These are phyloP conservation scores for Paedocypris micromegethes DNA, from an alignment of 2,797 vertebrate genomes.

Conservation along the genomic window DNA sequence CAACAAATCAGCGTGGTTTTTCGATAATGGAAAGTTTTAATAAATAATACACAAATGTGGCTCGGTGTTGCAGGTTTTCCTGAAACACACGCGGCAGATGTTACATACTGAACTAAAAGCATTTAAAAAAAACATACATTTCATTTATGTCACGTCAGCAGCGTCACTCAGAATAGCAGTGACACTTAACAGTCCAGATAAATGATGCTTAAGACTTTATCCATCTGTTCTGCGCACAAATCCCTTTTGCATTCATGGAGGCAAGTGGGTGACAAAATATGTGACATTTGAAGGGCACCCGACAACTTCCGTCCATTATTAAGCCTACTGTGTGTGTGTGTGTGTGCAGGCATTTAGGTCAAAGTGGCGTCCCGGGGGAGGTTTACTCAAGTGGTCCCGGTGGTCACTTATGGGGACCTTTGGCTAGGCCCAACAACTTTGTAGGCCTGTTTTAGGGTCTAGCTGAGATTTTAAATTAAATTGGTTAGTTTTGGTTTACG, in stretches of 20 bases:
- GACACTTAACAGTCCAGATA: constrained; percentile 21
- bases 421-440: too few relatives aligned
- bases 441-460: too few relatives aligned
- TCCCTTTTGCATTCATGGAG: constrained; percentile 21
- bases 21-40: constrained; percentile 17
- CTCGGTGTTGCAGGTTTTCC: constrained; percentile 7
- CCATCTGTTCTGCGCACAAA: constrained; percentile 15
- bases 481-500: too few relatives aligned
- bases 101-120: constrained; percentile 7
- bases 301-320: constrained; percentile 2
- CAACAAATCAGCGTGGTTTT: constrained; percentile 4
- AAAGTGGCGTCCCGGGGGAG: too few relatives aligned
- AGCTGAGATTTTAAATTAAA: too few relatives aligned
- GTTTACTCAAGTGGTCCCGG: too few relatives aligned
- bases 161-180: constrained; percentile 3
- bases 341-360: too few relatives aligned
- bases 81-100: constrained; percentile 20
- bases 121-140: constrained; percentile 12
- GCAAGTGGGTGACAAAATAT: constrained; percentile 16
- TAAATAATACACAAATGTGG: constrained; percentile 29
- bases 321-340: neutral
- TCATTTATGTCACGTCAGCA: constrained; percentile 28
- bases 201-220: constrained; percentile 24
- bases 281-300: constrained; percentile 30
- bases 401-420: too few relatives aligned